Evolutionary conservation across 1,140 invertebrate genomes (phyloP).

Genomic region (Phymorhynchus buccinoides): DNA sequence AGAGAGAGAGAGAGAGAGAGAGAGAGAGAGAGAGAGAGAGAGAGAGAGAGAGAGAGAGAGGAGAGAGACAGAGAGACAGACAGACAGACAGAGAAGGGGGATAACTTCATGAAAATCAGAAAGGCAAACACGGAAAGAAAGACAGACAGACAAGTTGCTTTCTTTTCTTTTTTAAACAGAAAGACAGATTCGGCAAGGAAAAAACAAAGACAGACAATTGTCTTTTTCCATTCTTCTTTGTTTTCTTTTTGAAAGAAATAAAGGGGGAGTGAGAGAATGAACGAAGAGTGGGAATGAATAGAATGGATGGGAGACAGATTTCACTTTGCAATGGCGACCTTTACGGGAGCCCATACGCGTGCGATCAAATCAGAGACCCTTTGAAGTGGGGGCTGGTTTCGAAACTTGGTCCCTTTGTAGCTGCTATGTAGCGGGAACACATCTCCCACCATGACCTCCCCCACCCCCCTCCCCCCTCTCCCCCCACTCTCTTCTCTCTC

Average conservation of each 20-base stretch:
- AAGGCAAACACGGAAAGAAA: no score
- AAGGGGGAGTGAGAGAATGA: no score
- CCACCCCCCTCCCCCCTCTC: background rate
- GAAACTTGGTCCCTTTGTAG: conserved; percentile 7
- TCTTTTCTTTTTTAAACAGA: no score
- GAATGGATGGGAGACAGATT: background rate
- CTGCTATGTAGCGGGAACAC: background rate
- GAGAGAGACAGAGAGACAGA: no score
- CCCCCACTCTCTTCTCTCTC: background rate
- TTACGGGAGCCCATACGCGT: background rate
- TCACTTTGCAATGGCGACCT: background rate
- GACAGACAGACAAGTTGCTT: no score
- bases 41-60: background rate
- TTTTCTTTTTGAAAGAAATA: no score
- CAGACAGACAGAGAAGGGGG: background rate
- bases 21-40: background rate
- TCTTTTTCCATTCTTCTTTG: no score
- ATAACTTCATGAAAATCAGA: background rate
- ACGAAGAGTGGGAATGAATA: no score
- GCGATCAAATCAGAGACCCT: background rate
- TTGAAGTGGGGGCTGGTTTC: background rate
- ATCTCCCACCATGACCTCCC: background rate
- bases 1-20: background rate
- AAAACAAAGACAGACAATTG: no score
- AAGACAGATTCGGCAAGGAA: no score